Conservation (phyloP, 2,113 vertebrate species). For the Chelonoidis abingdonii region DNA sequence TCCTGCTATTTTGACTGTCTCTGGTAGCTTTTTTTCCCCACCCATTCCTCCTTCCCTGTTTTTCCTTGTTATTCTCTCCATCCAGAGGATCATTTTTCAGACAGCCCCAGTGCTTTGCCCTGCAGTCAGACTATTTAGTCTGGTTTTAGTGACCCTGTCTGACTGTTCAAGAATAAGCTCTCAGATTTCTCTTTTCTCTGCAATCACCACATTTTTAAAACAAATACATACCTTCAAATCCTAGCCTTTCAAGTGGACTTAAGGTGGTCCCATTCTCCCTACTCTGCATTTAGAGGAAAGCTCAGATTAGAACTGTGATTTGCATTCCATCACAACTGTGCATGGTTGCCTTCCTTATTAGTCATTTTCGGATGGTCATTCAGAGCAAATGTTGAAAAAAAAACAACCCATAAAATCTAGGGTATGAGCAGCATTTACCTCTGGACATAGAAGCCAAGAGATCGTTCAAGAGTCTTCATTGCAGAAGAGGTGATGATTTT, state of each 20-base stretch:
- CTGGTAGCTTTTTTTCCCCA: background rate
- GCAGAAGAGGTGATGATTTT: background rate
- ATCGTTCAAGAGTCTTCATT: accelerated
- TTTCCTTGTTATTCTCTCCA: slow-evolving; percentile 45
- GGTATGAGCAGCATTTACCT: background rate
- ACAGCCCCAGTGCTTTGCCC: slow-evolving; percentile 72
- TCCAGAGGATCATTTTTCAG: slow-evolving; percentile 80
- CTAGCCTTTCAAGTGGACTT: slow-evolving; percentile 53
- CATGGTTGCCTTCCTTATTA: background rate
- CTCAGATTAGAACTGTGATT: background rate
- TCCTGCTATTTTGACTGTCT: background rate
- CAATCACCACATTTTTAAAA: slow-evolving; percentile 60
- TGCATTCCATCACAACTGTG: slow-evolving; percentile 30
- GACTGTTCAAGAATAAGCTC: slow-evolving; percentile 76
- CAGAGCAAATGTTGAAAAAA: background rate
- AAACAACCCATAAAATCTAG: background rate
- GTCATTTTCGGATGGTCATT: background rate
- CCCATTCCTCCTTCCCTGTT: background rate
- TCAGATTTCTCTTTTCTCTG: slow-evolving; percentile 79
- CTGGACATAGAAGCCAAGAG: background rate
- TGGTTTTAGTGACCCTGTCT: slow-evolving; percentile 87
- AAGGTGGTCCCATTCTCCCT: slow-evolving; percentile 30
- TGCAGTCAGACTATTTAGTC: slow-evolving; percentile 89
- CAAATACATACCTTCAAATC: slow-evolving; percentile 72
- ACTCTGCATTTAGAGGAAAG: background rate